Conservation (phyloP, 2,113 vertebrate species). For the Salvator merianae region DNA sequence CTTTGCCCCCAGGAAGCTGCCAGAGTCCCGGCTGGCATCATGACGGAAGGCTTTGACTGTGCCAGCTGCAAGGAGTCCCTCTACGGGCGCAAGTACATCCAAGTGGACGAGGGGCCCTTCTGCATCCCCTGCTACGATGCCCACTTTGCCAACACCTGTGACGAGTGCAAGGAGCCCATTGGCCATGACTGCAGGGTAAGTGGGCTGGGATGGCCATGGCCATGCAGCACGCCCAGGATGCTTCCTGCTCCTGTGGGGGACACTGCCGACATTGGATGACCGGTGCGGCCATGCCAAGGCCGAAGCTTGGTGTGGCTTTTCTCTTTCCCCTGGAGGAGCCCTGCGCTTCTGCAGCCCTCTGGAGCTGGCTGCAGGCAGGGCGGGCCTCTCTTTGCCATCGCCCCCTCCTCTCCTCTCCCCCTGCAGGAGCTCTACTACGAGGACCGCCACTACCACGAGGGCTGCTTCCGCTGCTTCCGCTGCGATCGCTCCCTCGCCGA, state of each 20-base stretch:
- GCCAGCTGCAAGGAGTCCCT: slow-evolving; percentile 95
- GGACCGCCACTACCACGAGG: slow-evolving; percentile 94
- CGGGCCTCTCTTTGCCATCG: too few species aligned
- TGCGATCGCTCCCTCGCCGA: slow-evolving; percentile 93
- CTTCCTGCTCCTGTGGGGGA: too few species aligned
- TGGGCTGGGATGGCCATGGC: background rate
- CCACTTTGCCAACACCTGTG: slow-evolving; percentile 95
- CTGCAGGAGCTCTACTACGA: slow-evolving; percentile 95
- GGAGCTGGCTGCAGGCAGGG: background rate
- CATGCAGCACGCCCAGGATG: too few species aligned
- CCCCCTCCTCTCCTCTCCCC: background rate
- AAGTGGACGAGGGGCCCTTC: slow-evolving; percentile 90
- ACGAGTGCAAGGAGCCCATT: slow-evolving; percentile 97
- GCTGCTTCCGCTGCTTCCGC: slow-evolving; percentile 97
- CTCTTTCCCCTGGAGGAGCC: background rate
- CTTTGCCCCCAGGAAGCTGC: slow-evolving; percentile 39
- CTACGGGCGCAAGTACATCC: slow-evolving; percentile 98
- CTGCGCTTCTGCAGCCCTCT: background rate
- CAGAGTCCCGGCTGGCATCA: slow-evolving; percentile 65
- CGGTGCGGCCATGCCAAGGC: too few species aligned
- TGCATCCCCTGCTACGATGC: slow-evolving; percentile 97
- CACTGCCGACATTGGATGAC: too few species aligned
- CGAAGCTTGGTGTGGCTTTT: too few species aligned
- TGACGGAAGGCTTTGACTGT: slow-evolving; percentile 96
- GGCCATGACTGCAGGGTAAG: slow-evolving; percentile 94